Percentiles rank a stretch among this genome's conserved stretches.
Conservation (phyloP, 2,113 vertebrate genomes). For the Emydocephalus ijimae region DNA sequence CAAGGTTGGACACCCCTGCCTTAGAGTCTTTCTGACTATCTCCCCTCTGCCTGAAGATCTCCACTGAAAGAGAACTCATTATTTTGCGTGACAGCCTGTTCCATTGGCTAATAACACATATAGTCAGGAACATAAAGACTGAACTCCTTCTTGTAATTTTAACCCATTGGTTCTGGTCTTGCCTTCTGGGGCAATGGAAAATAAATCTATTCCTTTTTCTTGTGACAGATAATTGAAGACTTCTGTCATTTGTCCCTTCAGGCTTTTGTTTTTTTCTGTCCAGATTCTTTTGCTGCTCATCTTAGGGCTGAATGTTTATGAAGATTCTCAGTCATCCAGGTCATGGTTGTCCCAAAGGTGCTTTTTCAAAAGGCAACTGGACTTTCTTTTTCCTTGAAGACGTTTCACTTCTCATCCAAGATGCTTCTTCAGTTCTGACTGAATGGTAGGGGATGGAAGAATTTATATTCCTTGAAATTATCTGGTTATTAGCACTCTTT, state of each 20-base stretch:
- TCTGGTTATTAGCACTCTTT: background rate
- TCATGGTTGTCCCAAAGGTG: background rate
- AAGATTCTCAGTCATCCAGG: background rate
- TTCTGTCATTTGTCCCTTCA: background rate
- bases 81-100: background rate
- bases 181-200: background rate
- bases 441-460: background rate
- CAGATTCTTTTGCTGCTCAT: background rate
- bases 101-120: background rate
- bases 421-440: background rate
- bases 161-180: background rate
- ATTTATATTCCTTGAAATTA: background rate
- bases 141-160: background rate
- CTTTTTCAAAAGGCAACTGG: background rate
- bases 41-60: background rate
- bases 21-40: background rate
- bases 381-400: background rate
- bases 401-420: background rate
- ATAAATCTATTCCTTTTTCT: background rate
- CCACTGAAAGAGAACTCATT: background rate
- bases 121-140: background rate
- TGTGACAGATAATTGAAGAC: background rate
- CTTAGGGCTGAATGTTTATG: background rate
- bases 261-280: background rate
- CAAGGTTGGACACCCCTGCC: background rate